Evolutionary conservation across 2,888 invertebrate species (phyloP).

Genomic region (Uloborus plumipes): DNA sequence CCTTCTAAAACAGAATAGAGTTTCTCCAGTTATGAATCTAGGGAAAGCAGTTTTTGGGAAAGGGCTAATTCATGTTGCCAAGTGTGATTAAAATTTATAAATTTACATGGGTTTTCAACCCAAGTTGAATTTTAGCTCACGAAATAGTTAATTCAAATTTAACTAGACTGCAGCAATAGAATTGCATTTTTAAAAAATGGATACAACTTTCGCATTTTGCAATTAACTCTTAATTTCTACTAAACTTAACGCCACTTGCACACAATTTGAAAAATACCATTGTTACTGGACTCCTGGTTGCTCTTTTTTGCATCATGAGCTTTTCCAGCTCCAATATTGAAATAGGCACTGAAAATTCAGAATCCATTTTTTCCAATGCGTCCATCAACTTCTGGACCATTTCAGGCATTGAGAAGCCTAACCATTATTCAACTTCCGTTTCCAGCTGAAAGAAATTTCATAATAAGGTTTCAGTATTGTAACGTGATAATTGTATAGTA

Average conservation of each 20-base stretch:
- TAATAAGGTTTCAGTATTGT: neutral
- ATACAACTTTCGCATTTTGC: too few relatives aligned
- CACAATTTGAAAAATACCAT: conserved; percentile 1
- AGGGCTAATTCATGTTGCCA: too few relatives aligned
- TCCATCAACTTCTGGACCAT: neutral
- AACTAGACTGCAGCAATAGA: too few relatives aligned
- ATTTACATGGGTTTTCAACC: too few relatives aligned
- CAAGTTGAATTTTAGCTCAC: too few relatives aligned
- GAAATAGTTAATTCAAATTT: too few relatives aligned
- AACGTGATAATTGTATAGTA: neutral
- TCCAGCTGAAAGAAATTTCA: neutral
- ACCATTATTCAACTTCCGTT: neutral
- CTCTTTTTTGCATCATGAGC: neutral
- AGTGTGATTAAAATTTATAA: too few relatives aligned
- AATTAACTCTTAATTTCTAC: too few relatives aligned
- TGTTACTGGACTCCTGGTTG: neutral
- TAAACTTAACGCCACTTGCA: neutral
- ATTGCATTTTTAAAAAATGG: too few relatives aligned
- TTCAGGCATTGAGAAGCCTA: neutral
- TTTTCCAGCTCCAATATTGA: neutral
- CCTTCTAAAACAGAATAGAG: too few relatives aligned
- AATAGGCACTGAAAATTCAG: neutral
- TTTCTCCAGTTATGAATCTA: too few relatives aligned
- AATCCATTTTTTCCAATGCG: neutral
- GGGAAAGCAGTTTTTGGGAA: too few relatives aligned